Base-by-base conservation (phyloP, 2,797 vertebrate species). In the Poecilia picta region DNA sequence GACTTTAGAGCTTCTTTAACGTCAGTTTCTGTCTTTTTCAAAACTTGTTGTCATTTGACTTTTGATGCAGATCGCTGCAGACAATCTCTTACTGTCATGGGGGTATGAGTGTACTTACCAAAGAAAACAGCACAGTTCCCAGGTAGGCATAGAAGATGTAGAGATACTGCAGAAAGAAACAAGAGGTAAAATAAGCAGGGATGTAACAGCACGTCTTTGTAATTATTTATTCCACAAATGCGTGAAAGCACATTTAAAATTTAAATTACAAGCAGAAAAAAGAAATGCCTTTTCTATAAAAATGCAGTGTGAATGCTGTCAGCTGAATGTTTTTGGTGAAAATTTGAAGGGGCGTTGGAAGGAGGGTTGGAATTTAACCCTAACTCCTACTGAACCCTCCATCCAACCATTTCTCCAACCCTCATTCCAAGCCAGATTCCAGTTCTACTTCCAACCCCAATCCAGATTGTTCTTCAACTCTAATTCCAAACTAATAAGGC, bases 121-220 rank as follows among this genome's bases (percentile, higher is more conserved):
- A 25, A 75, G 96, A 96, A 91, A 97, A 97, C 82, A 97, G 0
- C 81, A 95, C 25, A 15, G 96, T 96, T 88, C 95, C 95, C 49
- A 97, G 83, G n/a, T 89, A 95, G 64, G 96, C 94, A 41, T 96
- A 97, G 3, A 91, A 0, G 75, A 97, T 94, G 86, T 95, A 81
- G 10, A 96, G 7, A 92, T 94, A 97, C 96, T 97, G 92, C 82
- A 75, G 82, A 73, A 47, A 71, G 66, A 88, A 85, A 39, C 28
- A 89, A 59, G 51, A 85, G 33, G 87, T 20, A 78, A 47, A 78
- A 36, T 89, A 77, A 89, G 71, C 39, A 73, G 18, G 75, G n/a
- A n/a, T 71, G 78, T 7, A 73, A 57, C 3, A 16, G 25, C 39
- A 41, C 64, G 10, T 39, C 1, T 74, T 31, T 57, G 5, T 36